These are phyloP conservation scores for Salticus scenicus DNA, from an alignment of 2,888 invertebrate species.

Conservation along the genomic window DNA sequence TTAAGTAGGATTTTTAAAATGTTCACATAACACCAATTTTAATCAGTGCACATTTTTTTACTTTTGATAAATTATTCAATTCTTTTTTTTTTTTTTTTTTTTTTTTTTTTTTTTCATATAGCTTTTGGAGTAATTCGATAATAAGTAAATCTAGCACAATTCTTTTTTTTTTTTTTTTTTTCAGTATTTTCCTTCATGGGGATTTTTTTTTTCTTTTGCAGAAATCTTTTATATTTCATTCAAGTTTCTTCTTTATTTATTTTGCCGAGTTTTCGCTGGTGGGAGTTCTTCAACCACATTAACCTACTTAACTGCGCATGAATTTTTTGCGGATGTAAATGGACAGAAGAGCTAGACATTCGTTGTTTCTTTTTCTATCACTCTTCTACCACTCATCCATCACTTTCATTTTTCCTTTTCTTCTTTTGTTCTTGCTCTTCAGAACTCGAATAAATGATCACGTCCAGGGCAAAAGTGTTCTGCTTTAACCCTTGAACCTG, in stretches of 20 bases:
- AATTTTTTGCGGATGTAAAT: neutral
- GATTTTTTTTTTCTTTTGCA: neutral
- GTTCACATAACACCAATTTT: too few species aligned
- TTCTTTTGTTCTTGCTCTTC: neutral
- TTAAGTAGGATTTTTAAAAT: too few species aligned
- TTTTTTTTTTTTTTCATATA: too few species aligned
- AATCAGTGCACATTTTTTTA: too few species aligned
- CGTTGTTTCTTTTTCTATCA: neutral
- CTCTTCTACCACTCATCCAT: neutral
- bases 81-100: too few species aligned
- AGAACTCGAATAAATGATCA: neutral
- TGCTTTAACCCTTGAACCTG: neutral
- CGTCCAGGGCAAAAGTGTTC: neutral
- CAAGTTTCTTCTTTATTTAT: neutral
- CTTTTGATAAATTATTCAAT: too few species aligned
- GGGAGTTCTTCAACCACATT: neutral
- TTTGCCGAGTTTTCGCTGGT: too few species aligned
- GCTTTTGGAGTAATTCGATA: too few species aligned
- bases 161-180: too few species aligned
- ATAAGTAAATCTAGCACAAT: too few species aligned
- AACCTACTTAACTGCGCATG: neutral
- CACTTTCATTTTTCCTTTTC: neutral
- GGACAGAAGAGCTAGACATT: neutral
- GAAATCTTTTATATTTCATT: neutral
- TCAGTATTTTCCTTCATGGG: neutral